Percentiles rank a stretch among this genome's conserved stretches.
phyloP scores from a whole-genome alignment of 2,888 invertebrate genomes.

The Campoletis raptor region DNA sequence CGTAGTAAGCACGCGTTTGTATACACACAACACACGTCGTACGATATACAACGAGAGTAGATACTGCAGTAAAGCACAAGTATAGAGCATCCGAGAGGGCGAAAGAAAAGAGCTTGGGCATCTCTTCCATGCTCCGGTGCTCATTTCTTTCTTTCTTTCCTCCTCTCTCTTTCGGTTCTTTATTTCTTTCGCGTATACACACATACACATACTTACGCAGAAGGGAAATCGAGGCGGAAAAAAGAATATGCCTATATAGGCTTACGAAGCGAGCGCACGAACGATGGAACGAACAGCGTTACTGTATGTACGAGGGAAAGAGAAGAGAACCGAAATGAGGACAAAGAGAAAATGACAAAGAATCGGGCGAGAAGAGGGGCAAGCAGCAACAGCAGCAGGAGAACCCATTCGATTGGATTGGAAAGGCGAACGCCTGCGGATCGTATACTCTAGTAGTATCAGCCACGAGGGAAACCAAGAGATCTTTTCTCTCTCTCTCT shows the following conservation, averaged over 20 bases:
- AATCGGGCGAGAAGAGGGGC: conserved; percentile 71
- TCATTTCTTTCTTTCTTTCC: conserved; percentile 43
- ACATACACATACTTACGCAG: conserved; percentile 21
- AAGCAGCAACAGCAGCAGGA: conserved; percentile 41
- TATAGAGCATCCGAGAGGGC: conserved; percentile 49
- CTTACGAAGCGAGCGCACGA: conserved; percentile 12
- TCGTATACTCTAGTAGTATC: conserved; percentile 68
- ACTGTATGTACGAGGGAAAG: conserved; percentile 46
- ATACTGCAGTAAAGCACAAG: conserved; percentile 47
- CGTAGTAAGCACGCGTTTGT: neutral
- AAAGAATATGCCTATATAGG: conserved; percentile 49
- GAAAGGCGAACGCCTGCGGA: conserved; percentile 78
- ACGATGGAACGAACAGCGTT: conserved; percentile 32
- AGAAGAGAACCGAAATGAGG: conserved; percentile 76
- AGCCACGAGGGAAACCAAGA: conserved; percentile 31
- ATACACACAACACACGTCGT: neutral
- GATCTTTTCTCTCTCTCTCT: conserved; percentile 22
- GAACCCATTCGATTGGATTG: conserved; percentile 80
- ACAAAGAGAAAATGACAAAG: conserved; percentile 82
- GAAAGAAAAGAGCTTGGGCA: conserved; percentile 57
- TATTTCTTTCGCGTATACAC: conserved; percentile 4
- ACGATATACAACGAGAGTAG: neutral
- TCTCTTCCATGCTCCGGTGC: conserved; percentile 62
- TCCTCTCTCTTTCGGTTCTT: conserved; percentile 33
- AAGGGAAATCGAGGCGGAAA: conserved; percentile 66